Evolutionary conservation across 2,113 vertebrate species (phyloP), one percentile per base, ranked within the genome.

Genomic region (Oxyura jamaicensis): DNA sequence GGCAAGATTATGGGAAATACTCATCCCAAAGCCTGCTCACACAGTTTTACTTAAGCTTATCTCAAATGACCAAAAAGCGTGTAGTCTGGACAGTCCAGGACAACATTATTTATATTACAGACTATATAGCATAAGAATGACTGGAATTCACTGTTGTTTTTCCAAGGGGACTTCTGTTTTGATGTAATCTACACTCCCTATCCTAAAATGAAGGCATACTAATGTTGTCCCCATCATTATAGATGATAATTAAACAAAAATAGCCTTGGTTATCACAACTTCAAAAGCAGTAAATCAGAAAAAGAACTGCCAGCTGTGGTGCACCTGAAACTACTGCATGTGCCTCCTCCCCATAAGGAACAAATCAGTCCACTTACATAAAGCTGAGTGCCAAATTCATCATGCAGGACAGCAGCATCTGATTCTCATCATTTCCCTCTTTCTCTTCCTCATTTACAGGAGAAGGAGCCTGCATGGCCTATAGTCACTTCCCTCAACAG

Each of bases 381-480:
- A 7, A 33, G 58, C 2, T 9, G 31, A 35, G 83, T 59, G 66
- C 77, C 89, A 91, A 13, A 95, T 97, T 95, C 93, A 88, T 74
- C 92, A 44, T 58, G 75, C 66, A 93, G 88, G 63, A 92, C 29
- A 77, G 71, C 67, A 76, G 71, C 31, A 26, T 36, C 86, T 39
- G 48, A 77, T 66, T 76, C 83, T 31, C 52, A 46, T 55, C 1
- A 59, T 89, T 91, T 85, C 59, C 88, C 69, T 87, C 83, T 86
- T 80, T 86, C 82, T 81, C 41, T 97, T 93, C 97, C 88, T 52
- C 68, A 91, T 91, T 94, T 93, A 92, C 63, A 90, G 41, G 52
- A 91, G 39, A 14, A 55, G 78, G 25, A 88, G 83, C 55, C 69
- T 90, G 75, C 41, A 23, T 36, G 23, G 67, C 78, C 58, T 67